Conservation (phyloP, 2,888 invertebrate genomes). For the Torymus tubicola region DNA sequence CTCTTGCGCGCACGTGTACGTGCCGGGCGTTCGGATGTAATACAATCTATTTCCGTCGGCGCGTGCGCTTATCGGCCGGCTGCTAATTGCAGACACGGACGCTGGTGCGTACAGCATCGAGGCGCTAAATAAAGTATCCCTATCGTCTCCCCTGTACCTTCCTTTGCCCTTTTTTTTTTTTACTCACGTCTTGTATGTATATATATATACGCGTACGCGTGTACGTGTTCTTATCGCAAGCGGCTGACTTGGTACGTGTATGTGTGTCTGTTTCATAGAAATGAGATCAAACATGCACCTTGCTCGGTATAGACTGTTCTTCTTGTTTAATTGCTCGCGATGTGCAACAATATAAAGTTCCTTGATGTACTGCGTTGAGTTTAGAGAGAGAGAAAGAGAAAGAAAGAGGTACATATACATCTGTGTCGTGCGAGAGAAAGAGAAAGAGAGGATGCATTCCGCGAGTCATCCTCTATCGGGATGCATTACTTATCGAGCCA, state of each 20-base stretch:
- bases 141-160: conserved; percentile 27
- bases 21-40: neutral
- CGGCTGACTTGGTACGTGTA: no score
- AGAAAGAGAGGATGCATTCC: no score
- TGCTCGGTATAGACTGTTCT: no score
- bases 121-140: conserved; percentile 43
- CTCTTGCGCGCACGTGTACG: neutral
- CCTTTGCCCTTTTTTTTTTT: conserved; percentile 57
- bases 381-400: no score
- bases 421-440: no score
- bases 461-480: conserved; percentile 67
- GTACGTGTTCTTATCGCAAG: no score
- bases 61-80: neutral
- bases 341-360: no score
- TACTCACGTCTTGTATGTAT: conserved; percentile 41
- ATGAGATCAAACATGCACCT: no score
- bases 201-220: neutral
- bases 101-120: conserved; percentile 18
- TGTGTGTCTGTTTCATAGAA: no score
- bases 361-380: no score
- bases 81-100: conserved; percentile 20
- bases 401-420: no score
- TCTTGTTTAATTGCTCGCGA: no score
- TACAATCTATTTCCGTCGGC: conserved; percentile 44
- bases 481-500: conserved; percentile 69